These are phyloP conservation scores for Acutogordius australiensis DNA, from an alignment of 2,888 invertebrate species.

Conservation along the genomic window DNA sequence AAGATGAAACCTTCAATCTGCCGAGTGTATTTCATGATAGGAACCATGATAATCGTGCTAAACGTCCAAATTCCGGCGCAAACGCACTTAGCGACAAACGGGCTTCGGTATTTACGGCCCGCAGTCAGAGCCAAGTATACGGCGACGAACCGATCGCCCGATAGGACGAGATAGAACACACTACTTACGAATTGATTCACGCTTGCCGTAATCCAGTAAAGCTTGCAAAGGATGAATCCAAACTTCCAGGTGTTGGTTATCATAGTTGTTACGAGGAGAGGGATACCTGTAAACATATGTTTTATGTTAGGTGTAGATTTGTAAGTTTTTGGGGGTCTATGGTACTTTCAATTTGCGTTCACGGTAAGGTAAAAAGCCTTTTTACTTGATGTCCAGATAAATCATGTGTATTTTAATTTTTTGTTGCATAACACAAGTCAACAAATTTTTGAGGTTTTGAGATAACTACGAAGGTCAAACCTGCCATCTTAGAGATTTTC, in stretches of 20 bases:
- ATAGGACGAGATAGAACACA: constrained; percentile 65
- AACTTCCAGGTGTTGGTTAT: constrained; percentile 52
- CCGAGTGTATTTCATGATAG: constrained; percentile 57
- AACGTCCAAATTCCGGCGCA: constrained; percentile 54
- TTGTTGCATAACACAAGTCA: no score
- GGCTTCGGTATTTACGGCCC: constrained; percentile 28
- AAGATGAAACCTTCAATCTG: no score
- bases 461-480: no score
- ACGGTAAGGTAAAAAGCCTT: no score
- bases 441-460: no score
- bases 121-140: constrained; percentile 11
- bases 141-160: constrained; percentile 44
- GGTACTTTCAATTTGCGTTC: no score
- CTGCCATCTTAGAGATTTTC: no score
- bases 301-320: no score
- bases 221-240: constrained; percentile 55
- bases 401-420: no score
- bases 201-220: constrained; percentile 56
- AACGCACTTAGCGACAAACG: constrained; percentile 47
- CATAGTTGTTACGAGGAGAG: constrained; percentile 56
- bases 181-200: constrained; percentile 73
- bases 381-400: no score
- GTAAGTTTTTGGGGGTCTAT: no score
- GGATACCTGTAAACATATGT: no score
- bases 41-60: constrained; percentile 56